Conservation (phyloP, 2,888 invertebrate species). For the Volucella inanis region DNA sequence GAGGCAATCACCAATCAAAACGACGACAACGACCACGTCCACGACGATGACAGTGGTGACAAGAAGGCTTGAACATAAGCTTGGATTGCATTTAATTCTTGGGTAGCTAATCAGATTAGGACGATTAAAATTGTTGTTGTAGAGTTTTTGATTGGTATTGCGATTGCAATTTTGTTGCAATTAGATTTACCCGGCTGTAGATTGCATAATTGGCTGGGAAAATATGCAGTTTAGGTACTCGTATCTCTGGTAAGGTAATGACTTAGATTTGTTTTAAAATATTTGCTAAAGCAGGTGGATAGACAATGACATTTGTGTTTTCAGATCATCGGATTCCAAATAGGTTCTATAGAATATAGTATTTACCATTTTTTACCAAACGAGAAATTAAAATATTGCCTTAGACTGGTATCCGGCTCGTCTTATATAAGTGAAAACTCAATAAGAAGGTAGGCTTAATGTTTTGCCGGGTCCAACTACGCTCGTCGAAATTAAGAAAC, state of each 20-base stretch:
- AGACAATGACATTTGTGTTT: too few relatives aligned
- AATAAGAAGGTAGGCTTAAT: too few relatives aligned
- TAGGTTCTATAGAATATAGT: too few relatives aligned
- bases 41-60: background rate
- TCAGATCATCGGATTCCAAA: too few relatives aligned
- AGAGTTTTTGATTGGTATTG: conserved; percentile 26
- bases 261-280: background rate
- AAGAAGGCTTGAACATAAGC: conserved; percentile 8
- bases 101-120: conserved; percentile 60
- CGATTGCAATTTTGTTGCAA: conserved; percentile 41
- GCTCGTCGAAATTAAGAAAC: too few relatives aligned
- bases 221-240: background rate
- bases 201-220: conserved; percentile 61
- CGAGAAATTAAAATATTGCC: too few relatives aligned
- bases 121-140: conserved; percentile 56
- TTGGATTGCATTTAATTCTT: conserved; percentile 58
- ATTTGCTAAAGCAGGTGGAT: background rate
- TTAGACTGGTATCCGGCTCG: too few relatives aligned
- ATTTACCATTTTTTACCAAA: too few relatives aligned
- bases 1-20: background rate
- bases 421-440: too few relatives aligned
- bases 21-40: conserved; percentile 22
- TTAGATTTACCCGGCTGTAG: conserved; percentile 6
- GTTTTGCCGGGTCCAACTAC: too few relatives aligned
- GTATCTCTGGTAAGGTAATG: background rate